Base-by-base conservation (phyloP, 2,888 invertebrate species). In the Mesorhabditis sp. region DNA sequence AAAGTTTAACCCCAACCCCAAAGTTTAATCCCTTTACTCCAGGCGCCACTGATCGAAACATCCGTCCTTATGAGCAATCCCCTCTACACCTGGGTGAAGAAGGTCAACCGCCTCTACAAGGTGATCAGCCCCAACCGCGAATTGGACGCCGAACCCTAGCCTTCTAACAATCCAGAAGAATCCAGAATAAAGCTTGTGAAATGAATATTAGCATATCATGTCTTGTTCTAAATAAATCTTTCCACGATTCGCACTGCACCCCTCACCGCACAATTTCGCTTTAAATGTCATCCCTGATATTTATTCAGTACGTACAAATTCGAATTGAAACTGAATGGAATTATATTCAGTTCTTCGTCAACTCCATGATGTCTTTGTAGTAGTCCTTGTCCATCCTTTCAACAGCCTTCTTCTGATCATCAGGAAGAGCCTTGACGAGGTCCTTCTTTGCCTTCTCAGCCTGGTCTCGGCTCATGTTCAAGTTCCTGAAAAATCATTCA, bases 381-480 rank as follows among this genome's bases (percentile, higher is more conserved):
- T 50, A 50, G 58, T 50, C n/a, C n/a, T 50, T 50, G 58, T 50
- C 58, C 58, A 50, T 50, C 58, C n/a, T 10, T 50, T 50, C 58
- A 50, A 50, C n/a, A 2, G 58, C 58, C n/a, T 50, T 50, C n/a
- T 50, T 50, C 58, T 13, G 7, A 13, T 50, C 10, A 50, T 50
- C 58, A 50, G 58, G 58, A 13, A 13, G 58, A 50, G 58, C 58
- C n/a, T 50, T 50, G 58, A 50, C 58, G 10, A 50, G n/a, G n/a
- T 50, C 58, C n/a, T 50, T 50, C n/a, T 50, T 50, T n/a, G 58
- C 58, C n/a, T 50, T 50, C 58, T 50, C 58, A 50, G 58, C 58
- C n/a, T 50, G 58, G n/a, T 50, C 58, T 13, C 58, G 58, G 58
- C 10, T 50, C 7, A 50, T 10, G 58, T 10, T 13, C 10, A 50